phyloP scores from a whole-genome alignment of 2,888 invertebrate genomes.

The Ophion obscuratus region DNA sequence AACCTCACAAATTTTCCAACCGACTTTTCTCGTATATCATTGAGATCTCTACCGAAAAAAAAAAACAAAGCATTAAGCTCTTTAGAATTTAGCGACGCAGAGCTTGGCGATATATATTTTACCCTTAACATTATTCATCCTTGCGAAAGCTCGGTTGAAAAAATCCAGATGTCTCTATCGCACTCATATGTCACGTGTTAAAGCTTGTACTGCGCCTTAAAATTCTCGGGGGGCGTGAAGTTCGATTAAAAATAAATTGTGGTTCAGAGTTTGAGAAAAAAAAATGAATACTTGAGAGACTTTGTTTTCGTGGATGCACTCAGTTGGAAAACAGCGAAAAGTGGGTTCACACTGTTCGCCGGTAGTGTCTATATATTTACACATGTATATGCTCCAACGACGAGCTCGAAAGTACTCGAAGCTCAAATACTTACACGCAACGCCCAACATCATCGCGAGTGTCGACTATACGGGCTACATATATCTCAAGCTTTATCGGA shows the following conservation, averaged over 20 bases:
- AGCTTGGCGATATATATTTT: too few species aligned
- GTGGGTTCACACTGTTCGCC: not conserved
- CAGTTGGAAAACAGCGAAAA: not conserved
- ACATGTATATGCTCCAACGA: conserved; percentile 4
- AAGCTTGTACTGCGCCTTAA: too few species aligned
- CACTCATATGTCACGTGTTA: too few species aligned
- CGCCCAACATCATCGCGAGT: conserved; percentile 27
- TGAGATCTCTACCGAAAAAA: too few species aligned
- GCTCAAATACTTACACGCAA: conserved; percentile 31
- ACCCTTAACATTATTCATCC: too few species aligned
- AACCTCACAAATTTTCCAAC: too few species aligned
- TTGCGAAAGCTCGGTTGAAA: too few species aligned
- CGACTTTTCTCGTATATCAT: too few species aligned
- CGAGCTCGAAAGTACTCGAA: conserved; percentile 36
- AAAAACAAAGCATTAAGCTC: too few species aligned
- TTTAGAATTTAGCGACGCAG: too few species aligned
- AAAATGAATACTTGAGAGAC: not conserved
- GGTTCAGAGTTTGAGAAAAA: not conserved
- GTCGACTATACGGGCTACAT: not conserved
- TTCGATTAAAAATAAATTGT: not conserved
- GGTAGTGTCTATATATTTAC: not conserved
- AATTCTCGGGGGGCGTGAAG: not conserved
- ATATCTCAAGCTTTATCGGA: conserved; percentile 48
- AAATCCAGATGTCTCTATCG: too few species aligned
- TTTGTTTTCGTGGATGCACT: not conserved